Evolutionary conservation across 2,888 invertebrate species (phyloP), one percentile per base, ranked within the genome.

Genomic region (Azorinus chamasolen): DNA sequence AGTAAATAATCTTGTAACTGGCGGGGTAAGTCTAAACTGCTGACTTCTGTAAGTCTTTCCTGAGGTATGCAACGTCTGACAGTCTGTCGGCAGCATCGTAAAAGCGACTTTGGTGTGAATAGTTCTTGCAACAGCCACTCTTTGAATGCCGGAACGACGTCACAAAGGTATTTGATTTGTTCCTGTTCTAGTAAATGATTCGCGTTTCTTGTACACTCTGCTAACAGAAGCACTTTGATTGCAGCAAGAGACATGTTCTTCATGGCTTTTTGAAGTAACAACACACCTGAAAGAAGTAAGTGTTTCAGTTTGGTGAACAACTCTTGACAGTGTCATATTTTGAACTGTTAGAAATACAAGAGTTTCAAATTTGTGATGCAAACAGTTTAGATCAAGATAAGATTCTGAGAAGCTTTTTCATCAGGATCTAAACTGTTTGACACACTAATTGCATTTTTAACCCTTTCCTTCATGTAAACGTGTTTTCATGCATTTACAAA

Each of bases 61-160:
- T 58, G 55, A 50, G 69, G 64, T 16, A 84, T 27, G 16, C 50
- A 43, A 4, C 25, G 41, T 20, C 84, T 53, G 1, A 84, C 41
- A 16, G 50, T 51, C n/a, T 61, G 59, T 1, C 84, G 46, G 62
- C 81, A 81, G 22, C 74, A 41, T 37, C 84, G 25, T 64, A 71
- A 71, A 27, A 84, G 59, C 18, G 72, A 53, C 20, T 71, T 55
- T 0, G 84, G 84, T 25, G 70, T 71, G 62, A 73, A 74, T 37
- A 84, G 64, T 61, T 84, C 84, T 27, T 75, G 46, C 8, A 69
- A 18, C 24, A 84, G 58, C 84, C 84, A 83, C 5, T 66, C 62
- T 22, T 68, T 62, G 65, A 83, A 83, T 12, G 50, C 62, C n/a
- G 80, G 79, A 4, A 81, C 48, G 0, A 48, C 39, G 12, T 79